phyloP scores from a whole-genome alignment of 2,797 vertebrate species.

The Sternotherus odoratus region DNA sequence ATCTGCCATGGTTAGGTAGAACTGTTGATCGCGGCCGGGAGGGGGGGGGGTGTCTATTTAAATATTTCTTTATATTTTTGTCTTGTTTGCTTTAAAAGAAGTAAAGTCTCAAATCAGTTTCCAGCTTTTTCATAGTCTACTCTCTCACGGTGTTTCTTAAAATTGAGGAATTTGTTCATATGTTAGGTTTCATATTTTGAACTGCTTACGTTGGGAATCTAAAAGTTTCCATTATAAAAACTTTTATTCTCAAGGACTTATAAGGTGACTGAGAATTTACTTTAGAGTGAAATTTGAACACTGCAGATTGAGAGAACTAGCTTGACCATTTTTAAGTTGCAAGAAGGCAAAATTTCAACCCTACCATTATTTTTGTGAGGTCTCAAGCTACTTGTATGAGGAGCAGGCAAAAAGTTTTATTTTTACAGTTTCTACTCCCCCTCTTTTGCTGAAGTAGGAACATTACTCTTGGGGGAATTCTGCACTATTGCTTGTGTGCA shows the following conservation, averaged over 20 bases:
- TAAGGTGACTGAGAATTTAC: not conserved
- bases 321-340: not conserved
- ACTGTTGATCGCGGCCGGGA: not conserved
- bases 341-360: not conserved
- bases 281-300: not conserved
- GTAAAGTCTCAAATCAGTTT: not conserved
- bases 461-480: too few species aligned
- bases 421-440: not conserved
- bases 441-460: constrained; percentile 2
- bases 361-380: fast-evolving
- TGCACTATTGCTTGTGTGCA: too few species aligned
- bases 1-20: not conserved
- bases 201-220: not conserved
- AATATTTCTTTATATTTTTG: not conserved
- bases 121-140: not conserved
- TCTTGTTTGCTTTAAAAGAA: not conserved
- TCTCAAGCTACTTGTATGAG: not conserved
- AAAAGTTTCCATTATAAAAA: not conserved
- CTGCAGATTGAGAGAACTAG: not conserved
- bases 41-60: not conserved
- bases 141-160: not conserved
- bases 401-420: not conserved
- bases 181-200: not conserved
- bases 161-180: not conserved
- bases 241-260: not conserved